Percentiles rank a stretch among this genome's conserved stretches.
These are phyloP conservation scores for Bombus breviceps DNA, from an alignment of 1,140 invertebrate species.

Conservation along the genomic window DNA sequence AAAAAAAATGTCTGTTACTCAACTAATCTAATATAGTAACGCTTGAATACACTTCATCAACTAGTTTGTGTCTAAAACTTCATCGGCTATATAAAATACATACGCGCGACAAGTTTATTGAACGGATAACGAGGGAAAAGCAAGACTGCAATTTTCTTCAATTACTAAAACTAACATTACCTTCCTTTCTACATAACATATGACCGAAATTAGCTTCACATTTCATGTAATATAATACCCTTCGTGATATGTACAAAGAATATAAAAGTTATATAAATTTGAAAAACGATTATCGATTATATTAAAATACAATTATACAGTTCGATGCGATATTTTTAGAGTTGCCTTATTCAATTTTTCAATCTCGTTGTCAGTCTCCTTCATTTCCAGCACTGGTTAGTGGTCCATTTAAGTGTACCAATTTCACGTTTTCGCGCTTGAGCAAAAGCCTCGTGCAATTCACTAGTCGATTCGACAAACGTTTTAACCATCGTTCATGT, in stretches of 20 bases:
- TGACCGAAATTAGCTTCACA: background rate
- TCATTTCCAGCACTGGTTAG: background rate
- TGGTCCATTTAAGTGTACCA: background rate
- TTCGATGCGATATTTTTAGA: background rate
- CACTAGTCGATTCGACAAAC: background rate
- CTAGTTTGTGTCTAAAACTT: background rate
- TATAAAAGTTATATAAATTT: background rate
- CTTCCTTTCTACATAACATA: background rate
- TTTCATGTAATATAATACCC: background rate
- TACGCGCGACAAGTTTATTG: background rate
- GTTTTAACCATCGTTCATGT: background rate
- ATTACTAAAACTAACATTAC: background rate
- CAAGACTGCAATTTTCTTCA: background rate
- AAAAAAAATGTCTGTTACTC: conserved; percentile 5
- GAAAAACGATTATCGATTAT: background rate
- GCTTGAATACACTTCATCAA: conserved; percentile 17
- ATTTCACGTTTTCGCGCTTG: conserved; percentile 4
- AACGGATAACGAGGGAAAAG: background rate
- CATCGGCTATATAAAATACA: background rate
- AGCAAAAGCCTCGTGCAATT: background rate
- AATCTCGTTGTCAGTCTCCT: too few relatives aligned
- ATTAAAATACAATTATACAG: too few relatives aligned
- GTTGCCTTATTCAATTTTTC: background rate
- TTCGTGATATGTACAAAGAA: background rate
- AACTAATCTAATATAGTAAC: conserved; percentile 6